phyloP scores from a whole-genome alignment of 2,113 vertebrate genomes.

The Oreochromis niloticus region DNA sequence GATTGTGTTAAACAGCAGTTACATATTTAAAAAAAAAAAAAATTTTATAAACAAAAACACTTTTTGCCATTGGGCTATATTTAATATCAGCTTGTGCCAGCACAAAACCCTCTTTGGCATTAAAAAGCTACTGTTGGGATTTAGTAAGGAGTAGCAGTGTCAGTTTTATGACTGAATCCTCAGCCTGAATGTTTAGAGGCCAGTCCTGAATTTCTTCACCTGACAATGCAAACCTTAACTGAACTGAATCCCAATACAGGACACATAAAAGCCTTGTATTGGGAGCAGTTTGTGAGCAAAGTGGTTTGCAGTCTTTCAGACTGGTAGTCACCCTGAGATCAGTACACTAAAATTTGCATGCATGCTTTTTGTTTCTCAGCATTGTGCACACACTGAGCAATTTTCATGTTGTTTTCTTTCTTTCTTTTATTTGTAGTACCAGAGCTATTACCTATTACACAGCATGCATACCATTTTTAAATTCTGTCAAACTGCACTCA shows the following conservation, averaged over 20 bases:
- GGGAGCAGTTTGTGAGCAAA: background rate
- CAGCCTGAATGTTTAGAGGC: background rate
- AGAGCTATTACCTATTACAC: rapidly evolving
- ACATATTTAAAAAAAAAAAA: background rate
- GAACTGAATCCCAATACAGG: background rate
- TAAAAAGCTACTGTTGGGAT: background rate
- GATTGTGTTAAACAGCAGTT: background rate
- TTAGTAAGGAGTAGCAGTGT: background rate
- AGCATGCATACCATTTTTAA: background rate
- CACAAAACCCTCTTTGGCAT: background rate
- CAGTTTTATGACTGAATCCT: background rate
- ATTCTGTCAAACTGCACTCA: background rate
- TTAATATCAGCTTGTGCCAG: background rate
- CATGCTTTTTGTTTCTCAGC: background rate
- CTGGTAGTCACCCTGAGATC: background rate
- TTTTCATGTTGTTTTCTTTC: background rate
- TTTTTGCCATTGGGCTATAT: background rate
- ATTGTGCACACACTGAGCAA: background rate
- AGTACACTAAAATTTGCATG: background rate
- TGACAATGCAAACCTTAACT: background rate
- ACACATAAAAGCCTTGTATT: background rate
- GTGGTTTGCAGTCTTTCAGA: background rate
- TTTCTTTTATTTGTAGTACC: background rate
- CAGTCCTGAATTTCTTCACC: background rate
- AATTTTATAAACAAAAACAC: background rate